Base-by-base conservation (phyloP, 2,888 invertebrate species). In the Syrphus vitripennis region DNA sequence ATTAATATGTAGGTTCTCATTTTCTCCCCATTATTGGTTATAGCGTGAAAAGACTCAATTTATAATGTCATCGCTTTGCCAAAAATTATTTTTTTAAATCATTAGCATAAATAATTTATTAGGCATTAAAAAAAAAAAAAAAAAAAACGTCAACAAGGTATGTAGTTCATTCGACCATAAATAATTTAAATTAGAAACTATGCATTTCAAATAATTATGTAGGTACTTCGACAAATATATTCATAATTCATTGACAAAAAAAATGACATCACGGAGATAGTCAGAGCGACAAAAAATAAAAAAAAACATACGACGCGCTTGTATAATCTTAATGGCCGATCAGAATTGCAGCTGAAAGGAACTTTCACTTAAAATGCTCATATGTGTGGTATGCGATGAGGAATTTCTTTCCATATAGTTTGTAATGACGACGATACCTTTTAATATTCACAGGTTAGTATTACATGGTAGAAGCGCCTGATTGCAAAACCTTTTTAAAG, bases 301-400 rank as follows among this genome's bases (percentile, higher is more conserved):
- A 70, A 69, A 34, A 53, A 16, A 63, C 12, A 29, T 16, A 34
- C 48, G 34, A 45, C 67, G 34, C 40, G 7, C 48, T 69, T 69
- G 24, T 50, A 57, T 75, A n/a, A 78, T 84, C 80, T 80, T 80
- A 80, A 84, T 80, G 75, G 75, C 71, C 67, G 81, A 84, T 84
- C 84, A 84, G 84, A 84, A 80, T 76, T 71, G 71, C 70, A 83
- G 75, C 79, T 70, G 53, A 72, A 57, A 57, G 70, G 71, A 67
- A 84, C 84, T 84, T 84, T 84, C 84, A 84, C 84, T 84, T 84
- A 80, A 59, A 84, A 80, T 84, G 81, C 72, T 84, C 71, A 81
- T 76, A 76, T 71, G 75, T 63, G 50, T 57, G 61, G 80, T 75
- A 80, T 80, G 84, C 71, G 84, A 40, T 42, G 81, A 53, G 71